phyloP scores from a whole-genome alignment of 2,797 vertebrate genomes.

The Sparidentex hasta region DNA sequence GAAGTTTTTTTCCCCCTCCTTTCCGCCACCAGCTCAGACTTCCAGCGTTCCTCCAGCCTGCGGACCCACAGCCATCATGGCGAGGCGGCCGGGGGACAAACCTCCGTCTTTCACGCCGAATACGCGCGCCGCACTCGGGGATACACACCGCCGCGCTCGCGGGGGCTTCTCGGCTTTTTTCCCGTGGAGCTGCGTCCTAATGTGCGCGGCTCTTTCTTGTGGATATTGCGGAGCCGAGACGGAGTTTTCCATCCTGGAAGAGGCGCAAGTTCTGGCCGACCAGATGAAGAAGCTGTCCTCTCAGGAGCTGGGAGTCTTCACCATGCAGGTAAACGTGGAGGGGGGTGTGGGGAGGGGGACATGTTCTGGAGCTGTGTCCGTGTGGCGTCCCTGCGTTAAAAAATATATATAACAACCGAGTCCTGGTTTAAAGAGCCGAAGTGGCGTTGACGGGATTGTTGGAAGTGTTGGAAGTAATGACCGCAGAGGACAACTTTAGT shows the following conservation, averaged over 20 bases:
- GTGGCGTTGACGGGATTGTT: not conserved
- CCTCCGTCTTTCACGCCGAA: conserved; percentile 62
- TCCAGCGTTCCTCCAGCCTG: conserved; percentile 54
- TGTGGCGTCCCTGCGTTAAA: not conserved
- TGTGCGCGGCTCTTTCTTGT: conserved; percentile 83
- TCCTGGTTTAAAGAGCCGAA: conserved; percentile 8
- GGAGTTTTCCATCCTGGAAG: conserved; percentile 96
- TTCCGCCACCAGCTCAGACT: conserved; percentile 56
- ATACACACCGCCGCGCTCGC: conserved; percentile 46
- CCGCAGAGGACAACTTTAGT: conserved; percentile 24
- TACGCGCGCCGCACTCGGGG: conserved; percentile 67
- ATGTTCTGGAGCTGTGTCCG: not conserved
- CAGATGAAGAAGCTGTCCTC: conserved; percentile 94
- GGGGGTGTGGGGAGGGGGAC: no score
- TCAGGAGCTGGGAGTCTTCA: conserved; percentile 95
- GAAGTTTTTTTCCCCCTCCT: conserved; percentile 67
- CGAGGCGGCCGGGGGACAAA: conserved; percentile 78
- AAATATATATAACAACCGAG: no score
- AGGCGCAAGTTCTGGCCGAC: conserved; percentile 92
- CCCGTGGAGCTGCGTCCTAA: conserved; percentile 80
- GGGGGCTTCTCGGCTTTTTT: conserved; percentile 55
- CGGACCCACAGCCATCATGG: conserved; percentile 83
- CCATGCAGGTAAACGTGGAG: conserved; percentile 91
- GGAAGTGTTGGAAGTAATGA: not conserved
- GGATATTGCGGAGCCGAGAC: conserved; percentile 87